Base-by-base conservation (phyloP, 2,113 vertebrate species). In the Actenoides hombroni region DNA sequence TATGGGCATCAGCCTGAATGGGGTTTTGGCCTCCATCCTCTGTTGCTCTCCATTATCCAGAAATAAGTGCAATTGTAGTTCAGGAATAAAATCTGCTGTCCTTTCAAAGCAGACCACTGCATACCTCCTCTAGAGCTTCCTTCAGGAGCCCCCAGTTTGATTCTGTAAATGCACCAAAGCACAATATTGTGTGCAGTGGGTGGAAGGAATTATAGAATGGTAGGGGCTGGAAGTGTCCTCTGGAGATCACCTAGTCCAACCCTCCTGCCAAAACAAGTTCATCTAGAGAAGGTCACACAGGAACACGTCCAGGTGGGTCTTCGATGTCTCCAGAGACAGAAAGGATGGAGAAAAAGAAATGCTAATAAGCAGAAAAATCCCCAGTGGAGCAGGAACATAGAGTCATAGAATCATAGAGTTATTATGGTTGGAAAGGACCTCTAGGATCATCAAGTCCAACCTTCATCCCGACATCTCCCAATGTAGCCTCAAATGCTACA, bases 141-240 rank as follows among this genome's bases (percentile, higher is more conserved):
- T 44, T 8, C 8, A 29, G 51, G 60, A 83, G 31, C 21, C 51
- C 44, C 0, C 8, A 15, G 15, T 15, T 40, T 10, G 46, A 19
- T 53, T 56, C 37, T 71, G n/a, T 8, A 53, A 53, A 33, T 74
- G 46, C 75, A 48, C 11, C 70, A 33, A 26, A 46, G 11, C 6
- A 2, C 4, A 28, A 69, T 64, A 17, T 28, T 17, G 2, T 29
- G 39, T 16, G n/a, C 35, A 33, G 1, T 2, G 3, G 13, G 5
- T 56, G 35, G 74, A 23, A 49, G 23, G 48, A 49, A 21, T 49
- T 23, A 49, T 20, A 24, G 48, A 49, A 49, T 49, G 20, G 48
- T 49, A 23, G 48, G 48, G 48, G 48, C 48, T 49, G 48, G 21
- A 49, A 13, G 23, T 21, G 21, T 23, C 48, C 48, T 49, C 48